Conservation (phyloP, 2,888 invertebrate genomes). For the Cephonodes hylas region DNA sequence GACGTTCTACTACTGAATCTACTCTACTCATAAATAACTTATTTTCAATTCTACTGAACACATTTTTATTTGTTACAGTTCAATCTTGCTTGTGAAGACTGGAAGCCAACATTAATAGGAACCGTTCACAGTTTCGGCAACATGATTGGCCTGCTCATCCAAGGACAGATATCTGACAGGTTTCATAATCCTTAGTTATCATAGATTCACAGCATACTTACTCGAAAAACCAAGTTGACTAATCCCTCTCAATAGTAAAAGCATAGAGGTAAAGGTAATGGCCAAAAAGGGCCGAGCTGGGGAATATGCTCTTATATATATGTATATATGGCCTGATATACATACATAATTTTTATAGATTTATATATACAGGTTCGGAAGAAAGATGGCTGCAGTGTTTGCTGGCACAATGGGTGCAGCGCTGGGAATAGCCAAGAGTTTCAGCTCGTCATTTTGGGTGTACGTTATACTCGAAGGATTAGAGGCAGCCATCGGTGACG, state of each 20-base stretch:
- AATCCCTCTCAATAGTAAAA: no score
- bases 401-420: constrained; percentile 68
- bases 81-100: constrained; percentile 65
- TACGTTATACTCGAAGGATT: constrained; percentile 60
- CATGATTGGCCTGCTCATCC: constrained; percentile 66
- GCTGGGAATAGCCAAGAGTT: constrained; percentile 66
- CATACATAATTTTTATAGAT: no score
- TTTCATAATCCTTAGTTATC: constrained; percentile 22
- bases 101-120: constrained; percentile 71
- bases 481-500: constrained; percentile 71
- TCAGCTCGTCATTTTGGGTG: constrained; percentile 56
- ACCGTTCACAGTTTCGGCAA: constrained; percentile 68
- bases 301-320: no score
- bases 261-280: no score
- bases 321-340: no score
- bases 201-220: background rate
- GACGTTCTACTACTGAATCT: no score
- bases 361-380: constrained; percentile 64
- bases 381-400: constrained; percentile 69
- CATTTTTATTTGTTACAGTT: constrained; percentile 48
- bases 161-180: constrained; percentile 75
- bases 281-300: no score
- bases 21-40: background rate
- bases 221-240: no score
- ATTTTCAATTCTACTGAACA: background rate